phyloP scores from a whole-genome alignment of 2,888 invertebrate genomes.

The Acrobasis suavella region DNA sequence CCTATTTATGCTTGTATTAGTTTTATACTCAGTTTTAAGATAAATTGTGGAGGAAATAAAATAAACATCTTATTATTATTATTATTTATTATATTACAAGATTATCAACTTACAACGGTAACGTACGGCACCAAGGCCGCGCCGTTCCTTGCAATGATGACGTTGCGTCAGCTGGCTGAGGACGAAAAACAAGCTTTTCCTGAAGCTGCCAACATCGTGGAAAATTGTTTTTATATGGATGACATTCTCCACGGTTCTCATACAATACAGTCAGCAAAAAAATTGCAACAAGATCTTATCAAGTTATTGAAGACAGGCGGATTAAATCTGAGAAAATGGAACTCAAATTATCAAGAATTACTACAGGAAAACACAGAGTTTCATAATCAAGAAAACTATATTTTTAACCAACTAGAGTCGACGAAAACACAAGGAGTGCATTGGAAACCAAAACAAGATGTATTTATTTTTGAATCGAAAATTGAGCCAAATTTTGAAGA shows the following conservation, averaged over 20 bases:
- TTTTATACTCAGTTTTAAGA: no score
- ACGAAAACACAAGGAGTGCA: constrained; percentile 26
- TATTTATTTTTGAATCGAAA: constrained; percentile 22
- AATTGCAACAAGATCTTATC: constrained; percentile 24
- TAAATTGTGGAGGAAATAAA: no score
- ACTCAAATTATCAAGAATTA: constrained; percentile 15
- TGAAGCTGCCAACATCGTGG: constrained; percentile 17
- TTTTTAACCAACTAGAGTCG: constrained; percentile 20
- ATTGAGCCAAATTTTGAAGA: no score
- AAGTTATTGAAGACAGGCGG: constrained; percentile 28
- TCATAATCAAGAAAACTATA: background rate
- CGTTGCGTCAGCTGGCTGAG: constrained; percentile 27
- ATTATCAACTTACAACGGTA: constrained; percentile 28
- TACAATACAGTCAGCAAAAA: constrained; percentile 19
- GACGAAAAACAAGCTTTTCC: constrained; percentile 25
- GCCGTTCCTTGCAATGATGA: constrained; percentile 36
- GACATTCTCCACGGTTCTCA: constrained; percentile 22
- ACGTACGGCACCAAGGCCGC: constrained; percentile 30
- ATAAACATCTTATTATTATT: no score
- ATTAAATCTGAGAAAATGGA: constrained; percentile 31
- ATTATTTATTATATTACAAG: no score
- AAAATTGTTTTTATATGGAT: constrained; percentile 26
- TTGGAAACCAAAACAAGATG: constrained; percentile 21
- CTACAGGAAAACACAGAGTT: background rate
- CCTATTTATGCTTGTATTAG: no score